A percentile compares a stretch with the other conserved stretches of the same genome.
phyloP scores from a whole-genome alignment of 1,140 invertebrate genomes.

The Andrena cerasifolii region DNA sequence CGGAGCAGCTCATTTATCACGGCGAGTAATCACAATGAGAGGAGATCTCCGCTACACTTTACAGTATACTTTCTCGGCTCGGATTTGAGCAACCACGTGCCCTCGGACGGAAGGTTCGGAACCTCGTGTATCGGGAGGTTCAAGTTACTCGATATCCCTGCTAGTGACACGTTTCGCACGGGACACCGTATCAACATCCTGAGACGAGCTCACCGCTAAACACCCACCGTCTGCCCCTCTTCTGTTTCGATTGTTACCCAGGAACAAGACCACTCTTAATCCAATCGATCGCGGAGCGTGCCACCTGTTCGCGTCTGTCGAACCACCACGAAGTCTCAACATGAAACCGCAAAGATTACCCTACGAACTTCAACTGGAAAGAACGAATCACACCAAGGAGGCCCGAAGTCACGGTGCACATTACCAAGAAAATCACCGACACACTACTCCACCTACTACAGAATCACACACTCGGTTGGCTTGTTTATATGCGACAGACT shows the following conservation, averaged over 20 bases:
- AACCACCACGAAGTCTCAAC: background rate
- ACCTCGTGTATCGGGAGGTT: constrained; percentile 16
- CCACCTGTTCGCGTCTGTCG: constrained; percentile 37
- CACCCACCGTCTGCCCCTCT: background rate
- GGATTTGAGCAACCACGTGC: constrained; percentile 33
- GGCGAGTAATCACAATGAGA: background rate
- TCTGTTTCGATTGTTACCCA: background rate
- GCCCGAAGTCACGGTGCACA: background rate
- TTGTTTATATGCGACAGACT: background rate
- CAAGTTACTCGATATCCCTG: constrained; percentile 3
- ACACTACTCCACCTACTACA: background rate
- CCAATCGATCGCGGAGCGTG: background rate
- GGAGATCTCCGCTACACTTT: constrained; percentile 1
- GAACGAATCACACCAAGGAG: constrained; percentile 1
- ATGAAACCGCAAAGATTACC: background rate
- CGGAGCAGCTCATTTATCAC: background rate
- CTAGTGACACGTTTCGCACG: background rate
- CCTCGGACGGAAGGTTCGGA: constrained; percentile 49
- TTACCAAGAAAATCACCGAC: background rate
- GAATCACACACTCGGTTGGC: constrained; percentile 1
- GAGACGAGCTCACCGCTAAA: background rate
- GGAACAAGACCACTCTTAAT: background rate
- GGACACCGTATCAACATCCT: constrained; percentile 9
- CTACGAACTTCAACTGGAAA: background rate
- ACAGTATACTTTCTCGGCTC: background rate